Base-by-base conservation (phyloP, 1,140 invertebrate genomes). In the Caenorhabditis remanei region DNA sequence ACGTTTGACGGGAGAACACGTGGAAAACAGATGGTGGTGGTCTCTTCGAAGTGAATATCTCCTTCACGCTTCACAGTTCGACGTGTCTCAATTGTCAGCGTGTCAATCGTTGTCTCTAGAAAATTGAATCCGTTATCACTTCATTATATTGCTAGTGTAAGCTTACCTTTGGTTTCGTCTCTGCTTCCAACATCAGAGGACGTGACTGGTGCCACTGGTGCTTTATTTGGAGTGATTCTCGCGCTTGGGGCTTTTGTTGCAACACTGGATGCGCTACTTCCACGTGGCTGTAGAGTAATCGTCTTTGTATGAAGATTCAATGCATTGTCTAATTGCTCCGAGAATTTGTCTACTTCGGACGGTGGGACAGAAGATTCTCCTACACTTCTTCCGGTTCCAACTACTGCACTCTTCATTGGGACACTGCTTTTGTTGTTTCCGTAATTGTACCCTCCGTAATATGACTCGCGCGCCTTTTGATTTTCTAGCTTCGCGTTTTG, bases 321-420 rank as follows among this genome's bases (percentile, higher is more conserved):
- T 13, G 46, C 71, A 50, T 79, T 79, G n/a, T 79, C 46, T n/a
- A 79, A 21, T 24, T 79, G 43, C 46, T 79, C 71, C n/a, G 71
- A 79, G 46, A 48, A 79, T 79, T 79, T 79, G n/a, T 79, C 46
- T 8, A 79, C 14, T 24, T 50, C 71, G 13, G 46, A n/a, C 6
- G 71, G 24, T 11, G n/a, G 6, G 19, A 11, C n/a, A 6, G 14
- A 19, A 19, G 14, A 14, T 58, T n/a, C 55, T 58, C 19, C 50
- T 53, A 16, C 50, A 13, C 50, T 16, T 53, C 9, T 16, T 53
- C 9, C 50, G 16, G 16, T 16, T 53, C 50, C 50, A 53, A 58
- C 55, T 19, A 19, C 55, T 19, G 6, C 55, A 19, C 19, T 7
- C 14, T 14, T 19, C 14, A 58, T n/a, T 58, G 14, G 14, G 14